Conservation (phyloP, 2,797 vertebrate genomes). For the Periparus ater region DNA sequence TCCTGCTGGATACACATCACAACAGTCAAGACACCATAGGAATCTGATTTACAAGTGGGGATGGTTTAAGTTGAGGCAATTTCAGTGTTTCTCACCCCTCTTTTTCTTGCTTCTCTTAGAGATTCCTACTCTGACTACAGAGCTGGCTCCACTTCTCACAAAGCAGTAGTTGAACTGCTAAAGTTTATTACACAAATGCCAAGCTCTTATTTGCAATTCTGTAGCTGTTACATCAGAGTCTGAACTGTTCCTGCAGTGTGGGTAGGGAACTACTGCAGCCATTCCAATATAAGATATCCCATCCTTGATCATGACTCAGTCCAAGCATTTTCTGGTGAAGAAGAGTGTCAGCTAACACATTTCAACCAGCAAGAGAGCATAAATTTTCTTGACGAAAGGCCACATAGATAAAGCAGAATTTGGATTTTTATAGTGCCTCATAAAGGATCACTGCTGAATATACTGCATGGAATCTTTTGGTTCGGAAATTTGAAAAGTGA, state of each 20-base stretch:
- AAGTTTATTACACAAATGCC: constrained; percentile 67
- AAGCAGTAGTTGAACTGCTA: constrained; percentile 53
- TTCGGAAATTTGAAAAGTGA: constrained; percentile 3
- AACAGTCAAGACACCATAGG: neutral
- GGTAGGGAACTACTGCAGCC: constrained; percentile 57
- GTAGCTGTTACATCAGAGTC: constrained; percentile 47
- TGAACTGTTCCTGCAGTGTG: constrained; percentile 59
- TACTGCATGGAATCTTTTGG: neutral
- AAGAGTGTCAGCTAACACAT: constrained; percentile 63
- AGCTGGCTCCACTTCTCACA: constrained; percentile 17
- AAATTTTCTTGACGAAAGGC: constrained; percentile 55
- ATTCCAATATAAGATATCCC: constrained; percentile 34
- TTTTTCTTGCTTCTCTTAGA: constrained; percentile 23
- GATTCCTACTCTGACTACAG: constrained; percentile 19
- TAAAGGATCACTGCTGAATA: constrained; percentile 9
- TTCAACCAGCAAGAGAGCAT: constrained; percentile 45
- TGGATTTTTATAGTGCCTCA: constrained; percentile 43
- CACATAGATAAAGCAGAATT: constrained; percentile 29
- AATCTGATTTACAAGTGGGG: neutral
- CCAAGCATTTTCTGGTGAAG: constrained; percentile 42
- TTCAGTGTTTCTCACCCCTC: neutral
- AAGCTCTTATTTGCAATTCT: constrained; percentile 69
- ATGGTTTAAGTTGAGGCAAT: neutral
- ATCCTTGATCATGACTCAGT: constrained; percentile 62
- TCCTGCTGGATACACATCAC: neutral